Percentiles rank a stretch among this genome's conserved stretches.
Evolutionary conservation across 2,113 vertebrate species (phyloP).

Genomic region (Serilophus lunatus): DNA sequence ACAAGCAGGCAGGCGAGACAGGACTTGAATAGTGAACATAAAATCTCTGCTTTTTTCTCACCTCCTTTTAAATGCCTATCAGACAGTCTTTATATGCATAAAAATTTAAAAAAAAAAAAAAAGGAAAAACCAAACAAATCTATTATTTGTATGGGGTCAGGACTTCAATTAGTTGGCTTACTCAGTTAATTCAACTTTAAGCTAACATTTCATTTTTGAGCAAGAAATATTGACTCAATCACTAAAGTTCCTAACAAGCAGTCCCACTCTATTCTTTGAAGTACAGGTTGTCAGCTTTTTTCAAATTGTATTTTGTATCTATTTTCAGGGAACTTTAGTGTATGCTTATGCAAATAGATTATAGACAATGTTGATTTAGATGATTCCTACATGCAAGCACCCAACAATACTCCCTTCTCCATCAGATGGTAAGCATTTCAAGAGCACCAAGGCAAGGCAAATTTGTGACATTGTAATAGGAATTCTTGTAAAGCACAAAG

Average conservation of each 20-base stretch:
- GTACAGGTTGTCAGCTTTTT: not conserved
- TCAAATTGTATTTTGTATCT: not conserved
- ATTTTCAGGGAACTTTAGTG: not conserved
- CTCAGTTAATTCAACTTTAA: slow-evolving; percentile 3
- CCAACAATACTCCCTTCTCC: not conserved
- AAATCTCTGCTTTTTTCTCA: not conserved
- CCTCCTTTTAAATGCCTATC: not conserved
- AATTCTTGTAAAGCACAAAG: not conserved
- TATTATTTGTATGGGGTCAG: not conserved
- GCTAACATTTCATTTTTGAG: not conserved
- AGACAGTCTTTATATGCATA: not conserved
- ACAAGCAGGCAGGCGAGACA: not conserved
- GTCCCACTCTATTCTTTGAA: not conserved
- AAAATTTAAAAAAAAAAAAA: not conserved
- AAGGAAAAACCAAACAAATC: not conserved
- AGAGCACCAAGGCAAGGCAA: not conserved
- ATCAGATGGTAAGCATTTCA: not conserved
- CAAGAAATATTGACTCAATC: not conserved
- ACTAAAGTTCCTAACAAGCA: not conserved
- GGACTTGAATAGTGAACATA: not conserved
- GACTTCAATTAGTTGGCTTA: not conserved
- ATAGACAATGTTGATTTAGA: not conserved
- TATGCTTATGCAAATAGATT: not conserved
- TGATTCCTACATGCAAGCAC: not conserved
- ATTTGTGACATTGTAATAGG: not conserved